phyloP scores from a whole-genome alignment of 2,888 invertebrate genomes.

The Cantharis nigra region DNA sequence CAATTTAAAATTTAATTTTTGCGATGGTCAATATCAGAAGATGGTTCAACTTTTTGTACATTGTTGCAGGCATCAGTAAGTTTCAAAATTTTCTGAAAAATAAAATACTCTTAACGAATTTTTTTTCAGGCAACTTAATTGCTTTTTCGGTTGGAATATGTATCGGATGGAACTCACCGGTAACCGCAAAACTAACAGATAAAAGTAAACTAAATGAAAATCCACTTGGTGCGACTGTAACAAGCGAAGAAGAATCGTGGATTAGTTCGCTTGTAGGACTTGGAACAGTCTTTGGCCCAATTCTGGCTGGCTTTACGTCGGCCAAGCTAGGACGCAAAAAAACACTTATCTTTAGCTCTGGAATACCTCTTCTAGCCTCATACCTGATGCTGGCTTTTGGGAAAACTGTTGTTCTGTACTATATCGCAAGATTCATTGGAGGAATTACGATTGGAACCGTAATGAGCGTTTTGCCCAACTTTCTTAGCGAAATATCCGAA shows the following conservation, averaged over 20 bases:
- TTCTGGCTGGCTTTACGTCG: constrained; percentile 70
- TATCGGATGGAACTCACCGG: constrained; percentile 58
- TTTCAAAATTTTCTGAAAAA: too few species aligned
- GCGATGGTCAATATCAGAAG: too few species aligned
- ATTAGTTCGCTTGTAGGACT: constrained; percentile 59
- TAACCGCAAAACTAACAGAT: constrained; percentile 47
- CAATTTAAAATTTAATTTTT: too few species aligned
- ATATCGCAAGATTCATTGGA: background rate
- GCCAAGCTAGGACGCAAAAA: constrained; percentile 72
- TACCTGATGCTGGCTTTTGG: constrained; percentile 61
- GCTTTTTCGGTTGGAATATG: constrained; percentile 57
- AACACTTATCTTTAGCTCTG: constrained; percentile 65
- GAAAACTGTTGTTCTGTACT: constrained; percentile 33
- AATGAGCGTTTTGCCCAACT: background rate
- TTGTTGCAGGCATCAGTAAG: too few species aligned
- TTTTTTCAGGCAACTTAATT: constrained; percentile 50
- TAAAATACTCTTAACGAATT: too few species aligned
- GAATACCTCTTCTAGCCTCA: constrained; percentile 68
- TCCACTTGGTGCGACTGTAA: constrained; percentile 48
- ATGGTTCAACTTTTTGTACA: too few species aligned
- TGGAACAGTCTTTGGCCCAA: constrained; percentile 66
- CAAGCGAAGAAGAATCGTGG: constrained; percentile 57
- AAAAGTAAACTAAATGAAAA: constrained; percentile 22
- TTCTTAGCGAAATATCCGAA: background rate
- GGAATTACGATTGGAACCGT: background rate